phyloP scores from a whole-genome alignment of 1,140 invertebrate genomes.

The Neodiprion fabricii region DNA sequence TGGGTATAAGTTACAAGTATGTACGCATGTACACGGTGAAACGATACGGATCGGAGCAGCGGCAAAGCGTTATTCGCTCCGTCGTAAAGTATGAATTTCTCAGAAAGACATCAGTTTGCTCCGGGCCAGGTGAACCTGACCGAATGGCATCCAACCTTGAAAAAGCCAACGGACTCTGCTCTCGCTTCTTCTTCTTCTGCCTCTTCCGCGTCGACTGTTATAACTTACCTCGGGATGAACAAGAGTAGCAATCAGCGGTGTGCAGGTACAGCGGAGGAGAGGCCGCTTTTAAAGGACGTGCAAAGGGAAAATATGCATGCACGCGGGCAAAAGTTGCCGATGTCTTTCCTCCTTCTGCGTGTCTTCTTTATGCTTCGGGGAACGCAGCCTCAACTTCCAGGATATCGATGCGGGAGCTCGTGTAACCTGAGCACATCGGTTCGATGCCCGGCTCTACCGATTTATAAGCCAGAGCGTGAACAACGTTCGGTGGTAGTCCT shows the following conservation, averaged over 20 bases:
- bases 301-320: not conserved
- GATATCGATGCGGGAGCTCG: conserved; percentile 27
- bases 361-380: conserved; percentile 21
- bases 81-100: not conserved
- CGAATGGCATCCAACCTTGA: conserved; percentile 6
- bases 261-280: not conserved
- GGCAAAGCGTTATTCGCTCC: not conserved
- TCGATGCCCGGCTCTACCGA: not conserved
- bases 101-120: not conserved
- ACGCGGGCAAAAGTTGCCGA: not conserved
- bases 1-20: too few species aligned
- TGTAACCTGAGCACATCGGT: not conserved
- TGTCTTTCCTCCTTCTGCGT: not conserved
- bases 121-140: conserved; percentile 1
- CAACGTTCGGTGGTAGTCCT: conserved; percentile 30
- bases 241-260: not conserved
- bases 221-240: not conserved
- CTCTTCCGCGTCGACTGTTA: not conserved
- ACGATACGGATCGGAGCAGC: too few species aligned
- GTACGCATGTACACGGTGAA: too few species aligned
- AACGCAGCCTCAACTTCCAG: not conserved
- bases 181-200: not conserved
- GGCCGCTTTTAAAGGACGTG: not conserved
- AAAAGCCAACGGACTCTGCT: conserved; percentile 3
- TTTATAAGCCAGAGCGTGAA: not conserved